Evolutionary conservation across 2,113 vertebrate genomes (phyloP), one percentile per base, ranked within the genome.

Genomic region (Polypterus bichir): DNA sequence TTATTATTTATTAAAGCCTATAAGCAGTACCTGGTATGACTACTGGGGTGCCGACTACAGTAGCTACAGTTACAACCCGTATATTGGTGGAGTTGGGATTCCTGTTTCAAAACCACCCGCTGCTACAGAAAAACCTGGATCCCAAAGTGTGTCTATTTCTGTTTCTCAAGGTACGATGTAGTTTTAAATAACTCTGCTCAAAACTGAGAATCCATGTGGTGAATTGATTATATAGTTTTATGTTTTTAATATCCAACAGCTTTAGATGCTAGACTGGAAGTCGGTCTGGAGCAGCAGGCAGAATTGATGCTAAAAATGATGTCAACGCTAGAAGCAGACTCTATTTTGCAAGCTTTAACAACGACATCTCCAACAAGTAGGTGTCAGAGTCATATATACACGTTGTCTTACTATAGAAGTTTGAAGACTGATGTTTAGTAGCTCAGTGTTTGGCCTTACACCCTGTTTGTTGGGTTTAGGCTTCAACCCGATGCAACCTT

Each of bases 231-330:
- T 27, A 27, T 44, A 27, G n/a, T 7, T 49, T 49, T 64, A 11
- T 48, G 49, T 48, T 57, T 9, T 10, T 11, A 70, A 46, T 57
- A 9, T 69, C 57, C 44, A 51, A 0, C 79, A 99, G 96, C 96
- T 47, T 78, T 99, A 74, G 96, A 99, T 70, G 96, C 96, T 51
- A 91, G 95, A 57, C 78, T 99, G 1, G 96, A 99, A 76, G 94
- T 99, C 74, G 96, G 96, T 57, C 83, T 99, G 66, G 96, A 99
- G 70, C 96, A 98, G 67, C 96, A 99, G 74, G 96, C 96, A 44
- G 96, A 99, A 69, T 85, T 99, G 67, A 97, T 97, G 95, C 80
- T 99, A 64, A 99, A 99, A 81, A 99, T 99, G 96, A 99, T 99
- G 96, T 92, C 96, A 46, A 99, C 95, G 0, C 70, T 99, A 54